Evolutionary conservation across 2,888 invertebrate genomes (phyloP).

Genomic region (Amorpha juglandis): DNA sequence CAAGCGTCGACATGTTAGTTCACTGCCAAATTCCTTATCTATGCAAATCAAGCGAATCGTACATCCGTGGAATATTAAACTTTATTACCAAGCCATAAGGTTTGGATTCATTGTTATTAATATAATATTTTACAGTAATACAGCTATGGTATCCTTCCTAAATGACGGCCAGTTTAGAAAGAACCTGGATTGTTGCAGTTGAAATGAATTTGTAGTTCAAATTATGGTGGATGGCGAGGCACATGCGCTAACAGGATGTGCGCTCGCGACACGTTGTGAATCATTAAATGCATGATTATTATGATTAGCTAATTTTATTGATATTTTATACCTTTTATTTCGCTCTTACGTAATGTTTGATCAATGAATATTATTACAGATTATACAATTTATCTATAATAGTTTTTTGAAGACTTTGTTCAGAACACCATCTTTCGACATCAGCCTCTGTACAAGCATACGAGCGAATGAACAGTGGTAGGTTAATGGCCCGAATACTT

Average conservation of each 20-base stretch:
- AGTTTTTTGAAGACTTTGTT: too few relatives aligned
- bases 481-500: too few relatives aligned
- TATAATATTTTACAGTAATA: constrained; percentile 19
- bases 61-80: constrained; percentile 6
- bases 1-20: constrained; percentile 9
- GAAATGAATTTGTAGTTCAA: neutral
- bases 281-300: constrained; percentile 14
- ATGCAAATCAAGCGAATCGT: constrained; percentile 13
- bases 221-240: neutral
- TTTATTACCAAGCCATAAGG: neutral
- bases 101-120: neutral
- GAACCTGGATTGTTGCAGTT: constrained; percentile 22
- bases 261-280: constrained; percentile 27
- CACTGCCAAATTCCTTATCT: constrained; percentile 22
- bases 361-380: neutral
- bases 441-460: too few relatives aligned
- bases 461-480: too few relatives aligned
- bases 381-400: too few relatives aligned
- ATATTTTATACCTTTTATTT: constrained; percentile 16
- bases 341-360: constrained; percentile 5
- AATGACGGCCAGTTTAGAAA: neutral
- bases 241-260: constrained; percentile 31
- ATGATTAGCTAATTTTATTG: constrained; percentile 23
- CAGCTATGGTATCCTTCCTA: constrained; percentile 29
- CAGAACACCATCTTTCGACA: too few relatives aligned